Percentiles rank a stretch among this genome's conserved stretches.
Evolutionary conservation across 1,140 invertebrate species (phyloP).

Genomic region (Trichoplusia ni): DNA sequence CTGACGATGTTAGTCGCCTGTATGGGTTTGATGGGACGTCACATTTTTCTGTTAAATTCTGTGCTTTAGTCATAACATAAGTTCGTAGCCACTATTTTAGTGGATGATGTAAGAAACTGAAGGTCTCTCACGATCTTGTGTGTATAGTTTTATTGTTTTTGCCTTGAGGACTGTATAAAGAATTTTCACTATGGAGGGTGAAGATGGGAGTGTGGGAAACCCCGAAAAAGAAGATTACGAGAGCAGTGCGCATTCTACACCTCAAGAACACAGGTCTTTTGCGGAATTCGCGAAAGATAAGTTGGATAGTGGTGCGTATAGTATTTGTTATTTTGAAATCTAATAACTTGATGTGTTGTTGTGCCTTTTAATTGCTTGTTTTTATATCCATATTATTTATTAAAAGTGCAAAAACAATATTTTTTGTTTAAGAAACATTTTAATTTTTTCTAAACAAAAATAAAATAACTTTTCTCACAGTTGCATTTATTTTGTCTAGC

Average conservation of each 20-base stretch:
- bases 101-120: constrained; percentile 78
- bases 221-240: constrained; percentile 71
- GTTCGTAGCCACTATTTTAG: constrained; percentile 53
- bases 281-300: constrained; percentile 78
- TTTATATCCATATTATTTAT: background rate
- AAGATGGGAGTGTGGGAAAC: constrained; percentile 55
- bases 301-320: constrained; percentile 70
- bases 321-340: background rate
- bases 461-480: too few relatives aligned
- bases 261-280: constrained; percentile 75
- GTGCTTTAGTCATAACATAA: background rate
- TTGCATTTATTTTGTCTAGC: constrained; percentile 39
- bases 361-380: background rate
- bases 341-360: background rate
- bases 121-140: constrained; percentile 46
- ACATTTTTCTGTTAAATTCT: background rate
- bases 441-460: too few relatives aligned
- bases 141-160: constrained; percentile 42
- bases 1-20: constrained; percentile 11
- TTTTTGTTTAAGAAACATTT: background rate
- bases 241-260: constrained; percentile 71
- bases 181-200: constrained; percentile 62
- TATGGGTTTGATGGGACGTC: background rate
- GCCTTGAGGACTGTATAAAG: constrained; percentile 32
- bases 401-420: background rate